Evolutionary conservation across 2,797 vertebrate genomes (phyloP).

Genomic region (Lutjanus campechanus): DNA sequence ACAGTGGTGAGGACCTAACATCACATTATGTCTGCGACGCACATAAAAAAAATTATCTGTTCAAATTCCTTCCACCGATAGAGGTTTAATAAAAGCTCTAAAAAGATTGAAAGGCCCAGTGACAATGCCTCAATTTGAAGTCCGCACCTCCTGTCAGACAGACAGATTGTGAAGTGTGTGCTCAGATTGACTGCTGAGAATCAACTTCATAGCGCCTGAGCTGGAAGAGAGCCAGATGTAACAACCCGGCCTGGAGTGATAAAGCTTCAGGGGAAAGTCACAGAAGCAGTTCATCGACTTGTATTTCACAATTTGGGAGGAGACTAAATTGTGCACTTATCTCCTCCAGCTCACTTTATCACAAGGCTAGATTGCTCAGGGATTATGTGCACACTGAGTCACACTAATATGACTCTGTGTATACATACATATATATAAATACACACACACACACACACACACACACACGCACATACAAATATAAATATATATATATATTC

Average conservation of each 20-base stretch:
- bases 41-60: not conserved
- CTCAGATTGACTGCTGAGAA: slow-evolving; percentile 53
- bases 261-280: slow-evolving; percentile 47
- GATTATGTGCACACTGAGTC: slow-evolving; percentile 35
- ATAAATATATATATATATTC: no score
- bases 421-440: not conserved
- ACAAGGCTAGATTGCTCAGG: slow-evolving; percentile 22
- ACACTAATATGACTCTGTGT: not conserved
- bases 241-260: slow-evolving; percentile 41
- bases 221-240: slow-evolving; percentile 41
- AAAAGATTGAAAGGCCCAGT: slow-evolving; percentile 6
- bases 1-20: slow-evolving; percentile 28
- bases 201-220: slow-evolving; percentile 47
- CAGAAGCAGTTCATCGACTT: slow-evolving; percentile 39
- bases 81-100: slow-evolving; percentile 26
- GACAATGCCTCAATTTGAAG: slow-evolving; percentile 44
- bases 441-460: not conserved
- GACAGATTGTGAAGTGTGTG: slow-evolving; percentile 34
- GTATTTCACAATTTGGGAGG: slow-evolving; percentile 48
- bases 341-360: slow-evolving; percentile 32
- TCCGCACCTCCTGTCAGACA: slow-evolving; percentile 23
- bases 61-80: slow-evolving; percentile 17
- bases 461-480: not conserved
- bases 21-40: slow-evolving; percentile 9
- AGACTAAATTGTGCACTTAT: slow-evolving; percentile 47